These are phyloP conservation scores for Anas platyrhynchos DNA, from an alignment of 2,113 vertebrate species.

Conservation along the genomic window DNA sequence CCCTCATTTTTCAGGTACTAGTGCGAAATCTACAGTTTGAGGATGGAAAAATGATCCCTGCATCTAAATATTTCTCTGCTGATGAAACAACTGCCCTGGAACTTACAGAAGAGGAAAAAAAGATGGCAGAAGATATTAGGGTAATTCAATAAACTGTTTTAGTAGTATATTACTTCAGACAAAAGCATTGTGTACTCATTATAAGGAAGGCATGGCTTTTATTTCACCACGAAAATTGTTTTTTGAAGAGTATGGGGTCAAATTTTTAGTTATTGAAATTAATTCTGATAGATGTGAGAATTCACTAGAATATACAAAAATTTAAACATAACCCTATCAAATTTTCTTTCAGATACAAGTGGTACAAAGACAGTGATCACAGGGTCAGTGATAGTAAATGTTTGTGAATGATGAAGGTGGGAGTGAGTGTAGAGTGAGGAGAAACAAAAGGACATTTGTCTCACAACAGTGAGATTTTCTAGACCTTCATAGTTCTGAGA, in stretches of 20 bases:
- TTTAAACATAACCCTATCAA: background rate
- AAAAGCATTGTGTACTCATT: background rate
- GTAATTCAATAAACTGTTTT: slow-evolving; percentile 46
- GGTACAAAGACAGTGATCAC: background rate
- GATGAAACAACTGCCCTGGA: slow-evolving; percentile 74
- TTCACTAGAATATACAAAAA: background rate
- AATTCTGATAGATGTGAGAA: background rate
- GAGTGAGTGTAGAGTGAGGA: background rate
- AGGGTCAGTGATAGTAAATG: background rate
- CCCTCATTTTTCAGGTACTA: slow-evolving; percentile 70
- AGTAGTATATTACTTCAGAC: background rate
- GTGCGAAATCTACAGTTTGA: slow-evolving; percentile 85
- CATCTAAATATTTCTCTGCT: slow-evolving; percentile 82
- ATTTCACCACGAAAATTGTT: background rate
- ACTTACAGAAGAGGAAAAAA: slow-evolving; percentile 81
- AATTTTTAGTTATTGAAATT: background rate
- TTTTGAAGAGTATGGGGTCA: background rate
- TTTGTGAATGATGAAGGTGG: background rate
- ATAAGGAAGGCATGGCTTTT: background rate
- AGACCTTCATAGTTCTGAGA: background rate
- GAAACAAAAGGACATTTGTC: background rate
- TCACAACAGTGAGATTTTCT: background rate
- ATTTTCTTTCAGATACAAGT: background rate
- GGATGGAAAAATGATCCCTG: slow-evolving; percentile 86
- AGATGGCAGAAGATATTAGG: slow-evolving; percentile 80